Evolutionary conservation across 2,113 vertebrate species (phyloP).

Genomic region (western clawed frog (Xenopus tropicalis)): UCB_Xtro_10.0 CM004447.2:11691501-11692000

Average conservation of each 20-base stretch:
- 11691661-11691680: conserved; percentile 26
- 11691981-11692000: too few species aligned
- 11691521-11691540: background rate
- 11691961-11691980: too few species aligned
- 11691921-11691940: conserved; percentile 13
- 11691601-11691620: background rate
- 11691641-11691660: background rate
- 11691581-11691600: background rate
- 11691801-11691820: conserved; percentile 8
- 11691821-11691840: background rate
- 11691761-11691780: conserved; percentile 40
- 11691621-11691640: background rate
- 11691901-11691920: conserved; percentile 4
- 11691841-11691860: conserved; percentile 12
- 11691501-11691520: too few species aligned
- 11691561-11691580: conserved; percentile 1
- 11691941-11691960: too few species aligned
- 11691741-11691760: background rate
- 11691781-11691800: conserved; percentile 19
- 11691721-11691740: background rate
- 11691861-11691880: conserved; percentile 34
- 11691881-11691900: conserved; percentile 41
- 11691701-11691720: conserved; percentile 8
- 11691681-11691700: conserved; percentile 23
- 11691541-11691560: background rate